Conservation (phyloP, 2,113 vertebrate species). For the Baryphthengus martii region DNA sequence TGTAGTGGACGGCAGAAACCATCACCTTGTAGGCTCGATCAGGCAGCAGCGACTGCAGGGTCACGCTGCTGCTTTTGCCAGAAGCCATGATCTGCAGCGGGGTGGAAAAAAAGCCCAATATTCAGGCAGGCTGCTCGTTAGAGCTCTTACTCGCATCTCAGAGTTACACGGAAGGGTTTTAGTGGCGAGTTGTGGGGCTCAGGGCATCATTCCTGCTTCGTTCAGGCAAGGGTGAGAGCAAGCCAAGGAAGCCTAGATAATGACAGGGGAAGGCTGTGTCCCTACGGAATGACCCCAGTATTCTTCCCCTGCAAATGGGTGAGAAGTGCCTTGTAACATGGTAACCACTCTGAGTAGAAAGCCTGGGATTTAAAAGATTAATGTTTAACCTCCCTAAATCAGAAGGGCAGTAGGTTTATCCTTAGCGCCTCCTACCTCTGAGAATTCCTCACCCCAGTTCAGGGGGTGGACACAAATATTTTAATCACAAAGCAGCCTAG, state of each 20-base stretch:
- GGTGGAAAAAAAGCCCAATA: neutral
- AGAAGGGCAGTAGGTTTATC: neutral
- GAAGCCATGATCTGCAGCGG: slow-evolving; percentile 76
- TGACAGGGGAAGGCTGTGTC: neutral
- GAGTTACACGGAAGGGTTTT: neutral
- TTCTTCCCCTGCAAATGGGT: neutral
- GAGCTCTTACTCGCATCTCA: neutral
- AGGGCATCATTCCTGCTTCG: neutral
- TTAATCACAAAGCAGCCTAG: neutral
- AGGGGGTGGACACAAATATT: neutral
- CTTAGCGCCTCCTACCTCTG: neutral
- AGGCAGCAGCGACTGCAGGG: slow-evolving; percentile 78
- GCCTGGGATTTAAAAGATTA: neutral
- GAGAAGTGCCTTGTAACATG: neutral
- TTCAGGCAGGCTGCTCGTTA: neutral
- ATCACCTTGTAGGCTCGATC: slow-evolving; percentile 84
- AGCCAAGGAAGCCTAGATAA: neutral
- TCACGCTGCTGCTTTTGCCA: slow-evolving; percentile 70
- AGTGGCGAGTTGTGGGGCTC: accelerated
- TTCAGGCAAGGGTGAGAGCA: neutral
- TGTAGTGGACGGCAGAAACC: slow-evolving; percentile 82
- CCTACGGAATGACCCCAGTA: neutral
- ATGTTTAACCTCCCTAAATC: neutral
- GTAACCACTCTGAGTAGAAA: neutral
- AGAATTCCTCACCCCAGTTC: neutral